phyloP scores from a whole-genome alignment of 1,140 invertebrate genomes.

The Sinonovacula constricta region DNA sequence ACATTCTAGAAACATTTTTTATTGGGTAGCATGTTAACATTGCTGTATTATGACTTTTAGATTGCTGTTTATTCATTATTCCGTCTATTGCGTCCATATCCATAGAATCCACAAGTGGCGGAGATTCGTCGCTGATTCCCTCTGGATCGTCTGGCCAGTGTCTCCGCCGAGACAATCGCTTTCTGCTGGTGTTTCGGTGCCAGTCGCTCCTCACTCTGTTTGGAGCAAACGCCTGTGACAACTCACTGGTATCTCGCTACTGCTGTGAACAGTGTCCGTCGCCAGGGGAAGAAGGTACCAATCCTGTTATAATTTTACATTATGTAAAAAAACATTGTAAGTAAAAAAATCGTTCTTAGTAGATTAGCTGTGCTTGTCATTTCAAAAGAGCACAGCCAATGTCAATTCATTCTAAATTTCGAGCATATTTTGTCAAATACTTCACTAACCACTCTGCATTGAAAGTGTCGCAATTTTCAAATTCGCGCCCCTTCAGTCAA shows the following conservation, averaged over 20 bases:
- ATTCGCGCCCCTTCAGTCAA: background rate
- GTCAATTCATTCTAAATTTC: background rate
- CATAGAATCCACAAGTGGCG: too few species aligned
- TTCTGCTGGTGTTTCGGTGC: conserved; percentile 43
- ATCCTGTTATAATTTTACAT: background rate
- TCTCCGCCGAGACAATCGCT: conserved; percentile 4
- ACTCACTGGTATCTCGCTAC: conserved; percentile 12
- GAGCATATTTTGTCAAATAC: background rate
- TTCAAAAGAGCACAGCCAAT: background rate
- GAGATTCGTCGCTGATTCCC: too few species aligned
- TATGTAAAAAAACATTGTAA: background rate
- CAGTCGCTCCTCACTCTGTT: conserved; percentile 15
- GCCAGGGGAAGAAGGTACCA: background rate
- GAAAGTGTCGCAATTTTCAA: background rate
- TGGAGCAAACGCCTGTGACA: conserved; percentile 35
- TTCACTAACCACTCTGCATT: background rate
- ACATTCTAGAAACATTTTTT: too few species aligned
- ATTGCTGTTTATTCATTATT: too few species aligned
- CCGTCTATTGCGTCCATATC: too few species aligned
- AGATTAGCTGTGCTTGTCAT: too few species aligned
- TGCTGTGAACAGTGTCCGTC: conserved; percentile 41
- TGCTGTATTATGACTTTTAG: too few species aligned
- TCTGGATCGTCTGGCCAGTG: conserved; percentile 35
- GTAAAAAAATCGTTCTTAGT: background rate
- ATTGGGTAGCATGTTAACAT: too few species aligned